Base-by-base conservation (phyloP, 2,888 invertebrate species). In the Athrips mouffetella region DNA sequence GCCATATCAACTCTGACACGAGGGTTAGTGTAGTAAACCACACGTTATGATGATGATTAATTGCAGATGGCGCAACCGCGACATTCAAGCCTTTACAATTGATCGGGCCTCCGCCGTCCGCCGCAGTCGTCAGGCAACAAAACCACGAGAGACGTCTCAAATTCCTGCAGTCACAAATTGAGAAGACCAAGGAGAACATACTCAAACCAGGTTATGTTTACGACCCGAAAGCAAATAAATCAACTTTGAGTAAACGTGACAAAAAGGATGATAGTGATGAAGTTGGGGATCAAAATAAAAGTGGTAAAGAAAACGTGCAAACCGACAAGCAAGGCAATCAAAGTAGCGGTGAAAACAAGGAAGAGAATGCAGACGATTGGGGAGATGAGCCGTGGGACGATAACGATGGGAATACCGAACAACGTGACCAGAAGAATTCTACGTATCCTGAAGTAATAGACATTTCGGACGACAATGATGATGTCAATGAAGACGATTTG, bases 321-420 rank as follows among this genome's bases (percentile, higher is more conserved):
- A 10, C 6, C 5, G 10, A 25, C 10, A 25, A 7, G 5, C 27
- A 25, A 10, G 27, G 10, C 27, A 25, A 7, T 25, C 27, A 6
- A 31, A 3, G n/a, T 31, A 3, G 3, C 8, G 31, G n/a, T 7
- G 4, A 10, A 6, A 49, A 52, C 45, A 77, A 75, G 2, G 73
- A 74, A 4, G 80, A n/a, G n/a, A n/a, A n/a, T n/a, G n/a, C n/a
- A n/a, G n/a, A 45, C 47, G 48, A 42, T 51, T 46, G 7, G 48
- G 50, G 6, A 52, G 20, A 45, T 1, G 20, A 8, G 25, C 25
- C 25, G 25, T 25, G 25, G 25, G 5, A 5, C 8, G 25, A 25
- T 8, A 25, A 21, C 7, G 30, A 18, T 45, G 2, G 20, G 5
- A n/a, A n/a, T n/a, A n/a, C n/a, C n/a, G n/a, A n/a, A n/a, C n/a